Evolutionary conservation across 2,888 invertebrate genomes (phyloP).

Genomic region (Tachina grossa): DNA sequence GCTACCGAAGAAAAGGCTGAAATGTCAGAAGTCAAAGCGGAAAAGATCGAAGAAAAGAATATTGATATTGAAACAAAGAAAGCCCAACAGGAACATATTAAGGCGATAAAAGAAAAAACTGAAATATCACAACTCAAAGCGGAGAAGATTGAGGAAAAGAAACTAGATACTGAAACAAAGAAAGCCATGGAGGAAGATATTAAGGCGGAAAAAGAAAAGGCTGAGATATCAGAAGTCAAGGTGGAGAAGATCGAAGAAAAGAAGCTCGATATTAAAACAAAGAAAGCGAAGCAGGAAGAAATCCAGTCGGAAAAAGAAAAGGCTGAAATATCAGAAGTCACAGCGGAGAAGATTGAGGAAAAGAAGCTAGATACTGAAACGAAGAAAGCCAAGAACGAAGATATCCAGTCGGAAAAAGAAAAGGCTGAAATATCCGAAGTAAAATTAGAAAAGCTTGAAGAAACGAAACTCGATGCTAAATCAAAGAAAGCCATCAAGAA

Average conservation of each 20-base stretch:
- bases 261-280: constrained; percentile 8
- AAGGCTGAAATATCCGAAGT: constrained; percentile 1
- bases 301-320: constrained; percentile 2
- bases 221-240: constrained; percentile 23
- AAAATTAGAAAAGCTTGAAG: constrained; percentile 17
- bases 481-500: constrained; percentile 3
- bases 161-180: no score
- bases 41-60: no score
- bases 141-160: no score
- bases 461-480: constrained; percentile 2
- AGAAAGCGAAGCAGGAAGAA: constrained; percentile 17
- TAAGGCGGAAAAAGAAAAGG: constrained; percentile 18
- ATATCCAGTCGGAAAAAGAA: background rate
- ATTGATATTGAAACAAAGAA: no score
- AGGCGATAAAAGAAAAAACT: no score
- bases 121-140: no score
- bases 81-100: no score
- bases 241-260: constrained; percentile 72
- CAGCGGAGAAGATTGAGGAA: constrained; percentile 30
- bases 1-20: no score
- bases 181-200: constrained; percentile 8
- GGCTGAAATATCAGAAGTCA: constrained; percentile 35
- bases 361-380: constrained; percentile 44
- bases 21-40: no score
- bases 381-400: constrained; percentile 35